Base-by-base conservation (phyloP, 1,140 invertebrate species). In the Drosophila rufa region DNA sequence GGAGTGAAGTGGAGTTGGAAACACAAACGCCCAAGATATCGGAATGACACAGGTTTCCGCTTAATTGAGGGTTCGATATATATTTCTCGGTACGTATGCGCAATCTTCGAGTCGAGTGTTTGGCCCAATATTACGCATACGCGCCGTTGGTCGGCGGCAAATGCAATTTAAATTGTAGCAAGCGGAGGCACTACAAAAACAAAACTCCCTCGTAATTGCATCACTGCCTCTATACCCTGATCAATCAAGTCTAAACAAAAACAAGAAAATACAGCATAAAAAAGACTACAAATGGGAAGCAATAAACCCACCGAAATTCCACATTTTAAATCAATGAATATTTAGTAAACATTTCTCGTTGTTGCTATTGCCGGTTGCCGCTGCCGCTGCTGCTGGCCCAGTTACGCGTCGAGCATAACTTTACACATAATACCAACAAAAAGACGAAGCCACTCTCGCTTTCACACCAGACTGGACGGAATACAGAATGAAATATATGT, bases 271-370 rank as follows among this genome's bases (percentile, higher is more conserved):
- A 7, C 25, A 51, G 22, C 22, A 25, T 25, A 4, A 25, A 25
- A 53, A 53, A 53, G 25, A 42, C 61, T 43, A 64, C 38, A 76
- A 81, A 61, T 40, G 75, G 53, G 46, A 61, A 25, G 53, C 68
- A 73, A 61, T 46, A 75, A 74, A 27, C 42, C 38, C 42, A 43
- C 38, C 19, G 57, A 75, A 75, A 75, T 65, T 62, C 73, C 65
- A 73, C 68, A 77, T 77, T 86, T 74, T 73, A 82, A 86, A 86
- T 85, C 82, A 85, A 86, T 86, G 75, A 78, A 84, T 81, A 85
- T 84, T 85, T 85, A 81, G 78, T 79, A 80, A 84, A 80, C 75
- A 80, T 80, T 69, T 76, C 53, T 79, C 43, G 75, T 78, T 62
- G 51, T 69, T 76, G 36, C 50, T 74, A 17, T n/a, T 1, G 14